phyloP scores from a whole-genome alignment of 1,140 invertebrate species.

The Drosophila eugracilis region DNA sequence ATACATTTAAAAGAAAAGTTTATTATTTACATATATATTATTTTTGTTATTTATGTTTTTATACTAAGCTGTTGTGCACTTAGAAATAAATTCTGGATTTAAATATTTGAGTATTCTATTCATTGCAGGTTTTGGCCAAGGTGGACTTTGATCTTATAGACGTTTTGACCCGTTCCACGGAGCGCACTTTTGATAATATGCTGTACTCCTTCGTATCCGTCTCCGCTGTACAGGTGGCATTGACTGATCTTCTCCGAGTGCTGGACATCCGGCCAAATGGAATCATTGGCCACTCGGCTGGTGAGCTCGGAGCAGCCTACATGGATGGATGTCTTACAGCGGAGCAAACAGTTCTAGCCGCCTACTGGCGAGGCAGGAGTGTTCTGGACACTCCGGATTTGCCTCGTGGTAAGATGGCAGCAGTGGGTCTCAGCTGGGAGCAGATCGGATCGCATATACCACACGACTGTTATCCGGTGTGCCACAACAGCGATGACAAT shows the following conservation, averaged over 20 bases:
- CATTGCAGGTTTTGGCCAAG: conserved; percentile 37
- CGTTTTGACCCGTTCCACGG: conserved; percentile 91
- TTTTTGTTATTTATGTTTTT: too few relatives aligned
- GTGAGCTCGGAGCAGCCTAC: conserved; percentile 97
- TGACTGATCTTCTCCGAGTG: conserved; percentile 93
- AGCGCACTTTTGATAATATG: conserved; percentile 92
- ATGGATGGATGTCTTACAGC: conserved; percentile 97
- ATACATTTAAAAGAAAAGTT: too few relatives aligned
- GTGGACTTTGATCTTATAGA: conserved; percentile 92
- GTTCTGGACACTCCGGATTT: conserved; percentile 91
- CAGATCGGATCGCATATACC: conserved; percentile 91
- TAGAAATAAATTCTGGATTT: too few relatives aligned
- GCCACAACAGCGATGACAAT: conserved; percentile 96
- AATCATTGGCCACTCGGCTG: conserved; percentile 98
- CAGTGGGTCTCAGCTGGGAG: conserved; percentile 95
- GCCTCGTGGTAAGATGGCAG: conserved; percentile 92
- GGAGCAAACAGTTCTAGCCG: conserved; percentile 96
- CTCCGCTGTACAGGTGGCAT: conserved; percentile 96
- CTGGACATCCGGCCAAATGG: conserved; percentile 94
- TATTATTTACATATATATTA: too few relatives aligned
- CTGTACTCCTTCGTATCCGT: conserved; percentile 96
- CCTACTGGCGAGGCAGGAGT: conserved; percentile 95
- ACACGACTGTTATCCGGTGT: conserved; percentile 92
- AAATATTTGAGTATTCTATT: not conserved
- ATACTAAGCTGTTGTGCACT: too few relatives aligned